A percentile compares a stretch with the other conserved stretches of the same genome.
Conservation (phyloP, 2,797 vertebrate genomes). For the Xiphophorus birchmanni region DNA sequence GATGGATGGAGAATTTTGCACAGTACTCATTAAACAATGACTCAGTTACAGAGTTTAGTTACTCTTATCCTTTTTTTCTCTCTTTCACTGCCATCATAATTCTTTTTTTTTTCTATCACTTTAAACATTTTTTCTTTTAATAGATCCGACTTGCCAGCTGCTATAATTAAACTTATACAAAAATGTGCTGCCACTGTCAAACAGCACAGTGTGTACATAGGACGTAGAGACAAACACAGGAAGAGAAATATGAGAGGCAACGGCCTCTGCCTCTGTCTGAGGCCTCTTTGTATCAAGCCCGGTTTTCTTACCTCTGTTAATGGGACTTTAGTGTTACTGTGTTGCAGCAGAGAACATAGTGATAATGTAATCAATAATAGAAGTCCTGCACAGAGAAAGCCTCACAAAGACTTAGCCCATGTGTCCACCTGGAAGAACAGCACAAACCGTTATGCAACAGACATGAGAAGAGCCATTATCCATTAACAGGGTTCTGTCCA, state of each 20-base stretch:
- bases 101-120: neutral
- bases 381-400: constrained; percentile 53
- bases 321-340: constrained; percentile 56
- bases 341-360: constrained; percentile 51
- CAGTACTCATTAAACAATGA: neutral
- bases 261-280: constrained; percentile 25
- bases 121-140: neutral
- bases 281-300: constrained; percentile 45
- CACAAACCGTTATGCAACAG: constrained; percentile 48
- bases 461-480: constrained; percentile 19
- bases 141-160: neutral
- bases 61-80: neutral
- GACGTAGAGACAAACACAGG: constrained; percentile 15
- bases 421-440: constrained; percentile 41
- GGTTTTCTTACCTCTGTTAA: constrained; percentile 55
- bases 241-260: constrained; percentile 23
- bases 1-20: neutral
- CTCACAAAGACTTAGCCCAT: constrained; percentile 38
- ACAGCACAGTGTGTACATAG: neutral
- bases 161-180: neutral
- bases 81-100: neutral
- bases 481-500: constrained; percentile 11
- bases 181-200: neutral
- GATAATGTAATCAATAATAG: constrained; percentile 72
- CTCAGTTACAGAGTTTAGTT: neutral